These are phyloP conservation scores for Cheirogaleus medius DNA, from an alignment of 2,113 vertebrate species.

Conservation along the genomic window DNA sequence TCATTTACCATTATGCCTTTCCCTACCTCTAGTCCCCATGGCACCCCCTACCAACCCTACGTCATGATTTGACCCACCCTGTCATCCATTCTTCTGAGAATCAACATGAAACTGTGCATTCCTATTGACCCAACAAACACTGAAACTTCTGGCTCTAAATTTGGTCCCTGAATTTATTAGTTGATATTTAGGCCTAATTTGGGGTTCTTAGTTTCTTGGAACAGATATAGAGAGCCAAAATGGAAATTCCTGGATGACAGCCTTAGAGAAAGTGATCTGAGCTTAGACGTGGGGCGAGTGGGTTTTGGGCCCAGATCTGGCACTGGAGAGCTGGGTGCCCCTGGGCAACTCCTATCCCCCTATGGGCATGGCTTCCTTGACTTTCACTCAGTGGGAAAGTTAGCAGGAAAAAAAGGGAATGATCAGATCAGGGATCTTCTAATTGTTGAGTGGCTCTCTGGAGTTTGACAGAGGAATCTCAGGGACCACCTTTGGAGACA, in stretches of 20 bases:
- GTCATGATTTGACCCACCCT: background rate
- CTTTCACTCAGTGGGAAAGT: background rate
- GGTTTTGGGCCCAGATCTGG: background rate
- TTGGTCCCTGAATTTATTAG: background rate
- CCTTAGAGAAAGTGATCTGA: background rate
- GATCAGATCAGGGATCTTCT: background rate
- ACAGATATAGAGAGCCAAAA: background rate
- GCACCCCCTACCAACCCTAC: background rate
- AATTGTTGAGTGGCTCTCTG: background rate
- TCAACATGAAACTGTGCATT: background rate
- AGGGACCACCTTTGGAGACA: background rate
- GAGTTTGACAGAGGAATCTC: background rate
- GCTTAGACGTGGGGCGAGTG: background rate
- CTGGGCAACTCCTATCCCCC: no score
- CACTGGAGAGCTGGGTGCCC: background rate
- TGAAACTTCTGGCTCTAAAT: background rate
- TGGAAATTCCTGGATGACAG: background rate
- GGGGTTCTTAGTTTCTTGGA: background rate
- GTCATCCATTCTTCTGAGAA: background rate
- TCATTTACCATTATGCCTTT: background rate
- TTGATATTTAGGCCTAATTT: background rate
- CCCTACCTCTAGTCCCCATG: background rate
- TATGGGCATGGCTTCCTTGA: no score
- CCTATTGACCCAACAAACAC: background rate
- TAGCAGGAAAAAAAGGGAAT: background rate